Base-by-base conservation (phyloP, 2,797 vertebrate genomes). In the Sphenodon punctatus region DNA sequence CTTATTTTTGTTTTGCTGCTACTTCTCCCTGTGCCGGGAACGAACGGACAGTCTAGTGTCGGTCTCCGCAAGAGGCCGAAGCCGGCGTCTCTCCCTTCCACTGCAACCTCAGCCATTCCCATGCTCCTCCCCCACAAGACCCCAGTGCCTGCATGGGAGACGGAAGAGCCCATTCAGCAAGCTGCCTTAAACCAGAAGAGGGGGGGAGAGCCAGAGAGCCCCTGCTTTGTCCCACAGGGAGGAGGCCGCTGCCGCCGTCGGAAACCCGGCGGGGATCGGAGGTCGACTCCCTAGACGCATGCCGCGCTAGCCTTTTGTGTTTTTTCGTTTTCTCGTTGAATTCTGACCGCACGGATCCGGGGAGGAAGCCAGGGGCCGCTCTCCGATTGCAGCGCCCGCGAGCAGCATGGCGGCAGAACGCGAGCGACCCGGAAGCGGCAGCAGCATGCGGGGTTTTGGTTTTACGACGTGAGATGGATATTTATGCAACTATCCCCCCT, bases 1-100 rank as follows among this genome's bases (percentile, higher is more conserved):
- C 86, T 90, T 86, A 85, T 12, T 7, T 16, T 63, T 56, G 69
- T 86, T 85, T 91, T 91, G 89, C 94, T 95, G 92, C 93, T 94
- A 93, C 85, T 93, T 82, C n/a, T 87, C 85, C 88, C 75, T 86
- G 19, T 82, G 86, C 92, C 92, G 90, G 90, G 92, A 75, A 82
- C 85, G 76, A 76, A 87, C 75, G 78, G 89, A 87, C 84, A 60
- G 67, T 70, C 79, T 7, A n/a, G 32, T 49, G 66, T 63, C 78
- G 74, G 76, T 75, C 79, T 87, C 77, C 77, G 13, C 15, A 27
- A 1, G 13, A 78, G 49, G 78, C 75, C 80, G 90, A 82, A 81
- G 77, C 89, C 84, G 68, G 0, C 11, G 45, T 68, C 48, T 59
- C 45, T 45, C 48, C 79, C 51, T 59, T 61, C 64, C 10, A 1